phyloP scores from a whole-genome alignment of 2,113 vertebrate species.

The Anseranas semipalmata region DNA sequence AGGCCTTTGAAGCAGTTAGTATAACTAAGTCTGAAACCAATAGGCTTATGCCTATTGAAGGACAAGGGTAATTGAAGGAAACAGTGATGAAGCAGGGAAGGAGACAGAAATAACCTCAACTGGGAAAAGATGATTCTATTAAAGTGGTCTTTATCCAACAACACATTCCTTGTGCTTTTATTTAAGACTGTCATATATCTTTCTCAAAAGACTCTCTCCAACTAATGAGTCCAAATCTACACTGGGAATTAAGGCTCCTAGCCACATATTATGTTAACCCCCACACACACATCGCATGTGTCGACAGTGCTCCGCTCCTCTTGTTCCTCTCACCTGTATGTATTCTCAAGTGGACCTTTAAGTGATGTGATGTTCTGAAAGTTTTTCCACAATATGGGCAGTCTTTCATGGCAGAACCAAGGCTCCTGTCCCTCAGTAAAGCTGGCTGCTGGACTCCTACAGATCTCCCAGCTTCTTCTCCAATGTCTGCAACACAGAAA shows the following conservation, averaged over 20 bases:
- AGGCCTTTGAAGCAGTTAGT: constrained; percentile 66
- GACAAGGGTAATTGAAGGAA: constrained; percentile 73
- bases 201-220: constrained; percentile 47
- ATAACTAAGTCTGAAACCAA: constrained; percentile 71
- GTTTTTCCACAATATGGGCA: constrained; percentile 98
- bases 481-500: constrained; percentile 90
- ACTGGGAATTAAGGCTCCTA: constrained; percentile 3
- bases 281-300: neutral
- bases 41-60: constrained; percentile 63
- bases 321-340: constrained; percentile 91
- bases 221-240: constrained; percentile 31
- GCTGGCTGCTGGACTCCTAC: constrained; percentile 85
- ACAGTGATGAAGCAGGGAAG: constrained; percentile 62
- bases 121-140: constrained; percentile 69
- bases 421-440: constrained; percentile 89
- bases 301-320: neutral
- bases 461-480: constrained; percentile 92
- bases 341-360: constrained; percentile 99
- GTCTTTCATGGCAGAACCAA: constrained; percentile 96
- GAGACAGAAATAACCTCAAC: constrained; percentile 64
- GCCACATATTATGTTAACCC: neutral
- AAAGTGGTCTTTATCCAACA: constrained; percentile 66
- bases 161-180: constrained; percentile 65
- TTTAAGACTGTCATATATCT: constrained; percentile 58
- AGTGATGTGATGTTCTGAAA: constrained; percentile 98